Evolutionary conservation across 1,140 invertebrate species (phyloP), one percentile per base, ranked within the genome.

Genomic region (Scaptomyza montana): DNA sequence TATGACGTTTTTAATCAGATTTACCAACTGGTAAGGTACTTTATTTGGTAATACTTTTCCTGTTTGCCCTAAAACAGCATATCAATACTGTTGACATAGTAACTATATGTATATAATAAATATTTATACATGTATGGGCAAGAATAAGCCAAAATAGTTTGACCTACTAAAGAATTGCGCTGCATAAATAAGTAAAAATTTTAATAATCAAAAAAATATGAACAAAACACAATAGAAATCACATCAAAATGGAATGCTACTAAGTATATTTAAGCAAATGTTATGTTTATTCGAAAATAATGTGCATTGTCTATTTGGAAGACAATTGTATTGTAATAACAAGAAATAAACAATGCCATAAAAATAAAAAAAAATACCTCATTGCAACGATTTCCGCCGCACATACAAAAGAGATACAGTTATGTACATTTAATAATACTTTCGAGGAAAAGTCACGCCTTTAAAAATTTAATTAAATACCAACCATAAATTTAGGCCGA

Each of bases 381-480:
- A 87, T 81, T 85, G 81, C 78, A 82, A 81, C 81, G 69, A 85
- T 87, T 85, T 85, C 78, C 81, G 81, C 74, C 78, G 74, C 74
- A 69, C 74, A 74, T 56, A 78, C 66, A 78, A 2, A 85, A 60
- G 78, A 82, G 7, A 56, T 28, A 36, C 47, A 43, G 25, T n/a
- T 82, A 71, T 59, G 70, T 51, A 51, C 7, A 49, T 28, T 74
- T 73, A 85, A 80, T 86, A 80, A 41, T 56, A 45, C 36, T 69
- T 68, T 54, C 39, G 50, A 49, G 70, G 43, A 72, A 76, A 59
- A 81, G 70, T 85, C 82, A 79, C 77, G 81, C 77, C 80, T 84
- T 78, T 73, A 76, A 76, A 76, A 66, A 36, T 36, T 56, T 62
- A 76, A 71, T 72, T 72, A 57, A 62, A 28, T 59, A 53, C 50